These are phyloP conservation scores for Stenchaetothrips biformis DNA, from an alignment of 2,888 invertebrate genomes.

Conservation along the genomic window DNA sequence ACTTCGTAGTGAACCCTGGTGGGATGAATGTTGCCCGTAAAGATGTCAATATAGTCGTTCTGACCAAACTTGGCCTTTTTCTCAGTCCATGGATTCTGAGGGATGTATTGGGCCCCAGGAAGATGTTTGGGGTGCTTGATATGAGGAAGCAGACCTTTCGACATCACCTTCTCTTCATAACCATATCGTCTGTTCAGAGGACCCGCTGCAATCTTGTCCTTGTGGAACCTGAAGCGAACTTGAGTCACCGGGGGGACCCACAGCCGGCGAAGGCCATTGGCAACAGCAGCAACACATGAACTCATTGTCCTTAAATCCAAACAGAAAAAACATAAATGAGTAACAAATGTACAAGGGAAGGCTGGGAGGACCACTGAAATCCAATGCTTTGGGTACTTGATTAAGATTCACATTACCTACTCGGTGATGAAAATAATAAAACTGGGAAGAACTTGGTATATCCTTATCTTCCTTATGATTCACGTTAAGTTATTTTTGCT, in stretches of 20 bases:
- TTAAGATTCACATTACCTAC: too few species aligned
- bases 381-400: too few species aligned
- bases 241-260: background rate
- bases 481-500: too few species aligned
- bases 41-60: slow-evolving; percentile 95
- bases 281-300: background rate
- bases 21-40: slow-evolving; percentile 83
- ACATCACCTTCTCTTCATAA: slow-evolving; percentile 59
- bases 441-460: too few species aligned
- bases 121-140: slow-evolving; percentile 55
- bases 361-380: too few species aligned
- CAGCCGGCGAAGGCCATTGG: background rate
- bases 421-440: too few species aligned
- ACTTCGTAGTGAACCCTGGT: slow-evolving; percentile 77
- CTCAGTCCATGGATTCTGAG: slow-evolving; percentile 68
- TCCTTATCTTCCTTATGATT: too few species aligned
- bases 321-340: background rate
- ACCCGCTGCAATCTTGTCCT: slow-evolving; percentile 55
- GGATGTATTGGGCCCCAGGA: slow-evolving; percentile 56
- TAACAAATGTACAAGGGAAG: background rate
- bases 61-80: slow-evolving; percentile 84
- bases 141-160: slow-evolving; percentile 67
- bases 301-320: background rate
- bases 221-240: slow-evolving; percentile 57
- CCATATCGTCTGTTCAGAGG: slow-evolving; percentile 64